A percentile compares a stretch with the other conserved stretches of the same genome.
Evolutionary conservation across 2,113 vertebrate species (phyloP).

Genomic region (Dicrurus megarhynchus): DNA sequence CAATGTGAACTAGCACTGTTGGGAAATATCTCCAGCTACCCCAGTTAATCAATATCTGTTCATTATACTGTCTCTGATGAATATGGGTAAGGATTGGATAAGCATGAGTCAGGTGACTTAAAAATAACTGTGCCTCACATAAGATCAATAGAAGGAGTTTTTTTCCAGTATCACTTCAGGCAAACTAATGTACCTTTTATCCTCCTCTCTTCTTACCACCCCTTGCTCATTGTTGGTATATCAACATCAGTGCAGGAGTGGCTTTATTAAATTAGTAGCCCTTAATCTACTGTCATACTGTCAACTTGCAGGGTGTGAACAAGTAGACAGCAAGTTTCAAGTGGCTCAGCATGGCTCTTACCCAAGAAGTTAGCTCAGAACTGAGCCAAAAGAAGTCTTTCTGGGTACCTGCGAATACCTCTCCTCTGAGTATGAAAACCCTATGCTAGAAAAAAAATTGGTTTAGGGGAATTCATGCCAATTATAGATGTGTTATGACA

Average conservation of each 20-base stretch:
- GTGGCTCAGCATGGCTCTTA: background rate
- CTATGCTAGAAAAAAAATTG: background rate
- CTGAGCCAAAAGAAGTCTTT: conserved; percentile 34
- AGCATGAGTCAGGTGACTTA: conserved; percentile 78
- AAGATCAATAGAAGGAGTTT: conserved; percentile 69
- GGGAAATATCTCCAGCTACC: conserved; percentile 81
- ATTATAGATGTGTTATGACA: conserved; percentile 69
- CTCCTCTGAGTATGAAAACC: background rate
- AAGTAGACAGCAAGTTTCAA: conserved; percentile 38
- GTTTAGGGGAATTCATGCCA: conserved; percentile 62
- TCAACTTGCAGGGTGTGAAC: conserved; percentile 17
- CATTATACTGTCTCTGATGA: conserved; percentile 81
- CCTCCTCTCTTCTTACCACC: background rate
- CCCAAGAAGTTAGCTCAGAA: conserved; percentile 6
- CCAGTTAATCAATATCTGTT: conserved; percentile 85
- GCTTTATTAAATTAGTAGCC: conserved; percentile 73
- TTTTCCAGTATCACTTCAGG: conserved; percentile 37
- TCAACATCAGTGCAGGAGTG: conserved; percentile 20
- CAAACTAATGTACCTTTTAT: conserved; percentile 18
- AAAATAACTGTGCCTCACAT: conserved; percentile 76
- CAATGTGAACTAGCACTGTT: conserved; percentile 72
- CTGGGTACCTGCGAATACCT: conserved; percentile 10
- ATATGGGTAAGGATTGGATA: conserved; percentile 78
- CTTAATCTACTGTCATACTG: conserved; percentile 67
- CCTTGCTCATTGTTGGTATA: background rate